A percentile compares a stretch with the other conserved stretches of the same genome.
Conservation (phyloP, 2,113 vertebrate species). For the Cyphomyrus plagiostoma region DNA sequence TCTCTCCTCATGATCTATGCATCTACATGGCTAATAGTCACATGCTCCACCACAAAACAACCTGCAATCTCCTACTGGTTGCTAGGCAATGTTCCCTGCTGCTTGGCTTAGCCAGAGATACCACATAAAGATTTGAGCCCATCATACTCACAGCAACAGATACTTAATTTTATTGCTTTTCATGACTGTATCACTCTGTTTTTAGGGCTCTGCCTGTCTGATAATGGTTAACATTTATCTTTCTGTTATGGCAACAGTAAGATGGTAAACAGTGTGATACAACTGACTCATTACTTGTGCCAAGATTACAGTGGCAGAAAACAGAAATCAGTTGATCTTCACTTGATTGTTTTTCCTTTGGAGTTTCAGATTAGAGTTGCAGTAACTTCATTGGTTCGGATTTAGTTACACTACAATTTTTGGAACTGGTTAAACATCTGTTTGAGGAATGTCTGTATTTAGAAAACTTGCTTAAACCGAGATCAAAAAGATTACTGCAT, state of each 20-base stretch:
- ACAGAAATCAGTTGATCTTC: neutral
- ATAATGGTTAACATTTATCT: neutral
- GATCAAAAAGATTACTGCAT: neutral
- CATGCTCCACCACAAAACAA: neutral
- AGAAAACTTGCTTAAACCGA: neutral
- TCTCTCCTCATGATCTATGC: neutral
- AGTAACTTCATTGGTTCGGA: neutral
- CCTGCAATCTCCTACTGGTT: neutral
- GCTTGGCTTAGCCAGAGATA: neutral
- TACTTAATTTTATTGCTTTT: neutral
- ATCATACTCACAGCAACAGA: neutral
- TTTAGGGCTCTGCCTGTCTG: neutral
- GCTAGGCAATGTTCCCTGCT: constrained; percentile 1
- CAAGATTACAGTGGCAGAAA: neutral
- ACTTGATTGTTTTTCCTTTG: neutral
- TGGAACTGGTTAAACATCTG: neutral
- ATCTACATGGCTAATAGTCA: neutral
- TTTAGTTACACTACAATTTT: neutral
- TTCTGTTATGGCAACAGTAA: neutral
- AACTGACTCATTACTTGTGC: neutral
- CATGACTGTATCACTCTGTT: neutral
- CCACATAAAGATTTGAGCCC: neutral
- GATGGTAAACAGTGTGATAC: neutral
- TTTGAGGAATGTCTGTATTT: neutral
- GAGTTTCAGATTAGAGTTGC: neutral